Evolutionary conservation across 2,888 invertebrate genomes (phyloP).

Genomic region (Eristalis intricaria): DNA sequence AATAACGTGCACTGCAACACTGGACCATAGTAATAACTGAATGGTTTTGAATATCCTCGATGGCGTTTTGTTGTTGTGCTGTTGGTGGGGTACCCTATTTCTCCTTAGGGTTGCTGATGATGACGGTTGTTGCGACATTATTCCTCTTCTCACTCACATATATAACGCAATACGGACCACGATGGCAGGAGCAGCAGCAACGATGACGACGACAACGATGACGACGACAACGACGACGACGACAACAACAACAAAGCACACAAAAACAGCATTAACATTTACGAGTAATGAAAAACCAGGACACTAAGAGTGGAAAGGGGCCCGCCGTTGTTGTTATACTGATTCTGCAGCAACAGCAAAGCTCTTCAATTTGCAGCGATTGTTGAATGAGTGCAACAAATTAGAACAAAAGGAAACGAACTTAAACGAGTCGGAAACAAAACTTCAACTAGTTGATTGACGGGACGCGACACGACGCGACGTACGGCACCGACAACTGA

Average conservation of each 20-base stretch:
- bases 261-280: constrained; percentile 68
- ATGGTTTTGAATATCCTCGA: constrained; percentile 69
- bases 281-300: constrained; percentile 66
- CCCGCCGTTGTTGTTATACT: constrained; percentile 4
- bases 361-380: constrained; percentile 66
- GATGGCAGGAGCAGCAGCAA: not conserved
- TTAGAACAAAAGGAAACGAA: not conserved
- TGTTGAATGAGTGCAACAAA: constrained; percentile 49
- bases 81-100: constrained; percentile 48
- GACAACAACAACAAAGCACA: constrained; percentile 49
- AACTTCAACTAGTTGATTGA: constrained; percentile 66
- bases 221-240: constrained; percentile 49
- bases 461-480: constrained; percentile 29
- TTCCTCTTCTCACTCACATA: constrained; percentile 59
- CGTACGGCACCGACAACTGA: constrained; percentile 27
- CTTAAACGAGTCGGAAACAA: constrained; percentile 26
- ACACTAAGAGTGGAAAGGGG: constrained; percentile 56
- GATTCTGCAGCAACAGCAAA: constrained; percentile 33
- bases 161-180: constrained; percentile 53
- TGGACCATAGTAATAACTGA: constrained; percentile 69
- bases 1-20: constrained; percentile 57
- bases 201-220: constrained; percentile 35
- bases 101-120: constrained; percentile 54
- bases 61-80: constrained; percentile 38
- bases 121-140: constrained; percentile 68